Conservation (phyloP, 2,797 vertebrate species). For the Cryptoprocta ferox region DNA sequence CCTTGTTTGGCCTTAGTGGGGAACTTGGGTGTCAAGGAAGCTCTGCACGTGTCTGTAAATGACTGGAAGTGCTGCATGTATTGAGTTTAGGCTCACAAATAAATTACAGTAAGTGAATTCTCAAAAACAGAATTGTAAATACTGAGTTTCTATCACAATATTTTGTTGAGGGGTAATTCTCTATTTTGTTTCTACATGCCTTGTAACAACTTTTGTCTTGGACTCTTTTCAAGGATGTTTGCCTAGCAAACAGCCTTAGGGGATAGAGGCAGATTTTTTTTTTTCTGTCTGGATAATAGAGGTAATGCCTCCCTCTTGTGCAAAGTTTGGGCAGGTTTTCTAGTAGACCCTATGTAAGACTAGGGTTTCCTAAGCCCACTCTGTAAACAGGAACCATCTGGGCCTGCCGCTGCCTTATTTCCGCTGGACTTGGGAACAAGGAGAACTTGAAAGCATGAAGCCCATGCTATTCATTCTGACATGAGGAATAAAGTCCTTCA, state of each 20-base stretch:
- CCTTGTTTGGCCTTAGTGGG: neutral
- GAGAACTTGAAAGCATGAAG: neutral
- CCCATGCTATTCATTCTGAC: neutral
- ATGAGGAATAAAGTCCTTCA: neutral
- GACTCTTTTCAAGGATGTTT: neutral
- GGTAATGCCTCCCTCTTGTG: neutral
- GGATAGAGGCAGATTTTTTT: neutral
- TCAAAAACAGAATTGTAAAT: neutral
- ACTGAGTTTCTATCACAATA: neutral
- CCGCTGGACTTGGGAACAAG: neutral
- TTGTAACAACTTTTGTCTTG: neutral
- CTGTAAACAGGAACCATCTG: neutral
- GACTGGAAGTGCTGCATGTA: rapidly evolving
- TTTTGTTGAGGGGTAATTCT: neutral
- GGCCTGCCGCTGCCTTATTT: neutral
- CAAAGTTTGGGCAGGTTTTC: neutral
- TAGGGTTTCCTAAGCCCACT: neutral
- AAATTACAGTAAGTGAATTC: conserved; percentile 33
- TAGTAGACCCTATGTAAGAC: neutral
- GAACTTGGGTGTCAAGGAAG: neutral
- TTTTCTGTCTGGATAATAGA: neutral
- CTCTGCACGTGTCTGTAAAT: neutral
- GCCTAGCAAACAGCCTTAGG: neutral
- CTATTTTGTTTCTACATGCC: neutral
- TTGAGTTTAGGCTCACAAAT: neutral